Percentiles rank a stretch among this genome's conserved stretches.
phyloP scores from a whole-genome alignment of 2,888 invertebrate genomes.

The Drosophila nr. perissopoda region DNA sequence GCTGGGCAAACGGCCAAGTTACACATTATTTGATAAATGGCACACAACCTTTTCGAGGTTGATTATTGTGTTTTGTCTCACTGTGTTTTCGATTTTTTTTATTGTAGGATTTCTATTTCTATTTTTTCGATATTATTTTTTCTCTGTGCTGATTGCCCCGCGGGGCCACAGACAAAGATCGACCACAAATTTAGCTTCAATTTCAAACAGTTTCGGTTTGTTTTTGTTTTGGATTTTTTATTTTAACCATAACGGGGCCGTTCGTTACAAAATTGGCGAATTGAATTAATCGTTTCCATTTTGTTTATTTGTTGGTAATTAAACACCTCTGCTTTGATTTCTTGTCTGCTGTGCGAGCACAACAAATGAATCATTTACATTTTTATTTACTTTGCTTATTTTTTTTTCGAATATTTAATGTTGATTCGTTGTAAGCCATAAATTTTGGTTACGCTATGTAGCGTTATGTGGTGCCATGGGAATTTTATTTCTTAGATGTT shows the following conservation, averaged over 20 bases:
- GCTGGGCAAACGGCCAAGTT: constrained; percentile 63
- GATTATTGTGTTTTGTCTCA: constrained; percentile 82
- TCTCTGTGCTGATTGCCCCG: constrained; percentile 58
- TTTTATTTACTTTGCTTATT: constrained; percentile 39
- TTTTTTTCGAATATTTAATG: constrained; percentile 58
- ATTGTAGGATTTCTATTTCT: constrained; percentile 66
- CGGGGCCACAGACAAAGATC: constrained; percentile 54
- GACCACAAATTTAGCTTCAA: constrained; percentile 77
- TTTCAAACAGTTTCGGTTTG: constrained; percentile 68
- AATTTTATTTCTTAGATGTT: constrained; percentile 44
- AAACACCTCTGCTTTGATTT: constrained; percentile 82
- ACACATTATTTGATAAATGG: constrained; percentile 82
- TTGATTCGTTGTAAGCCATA: constrained; percentile 79
- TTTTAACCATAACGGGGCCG: constrained; percentile 72
- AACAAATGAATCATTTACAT: constrained; percentile 79
- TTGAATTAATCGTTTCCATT: constrained; percentile 81
- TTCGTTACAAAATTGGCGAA: constrained; percentile 76
- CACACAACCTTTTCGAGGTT: constrained; percentile 82
- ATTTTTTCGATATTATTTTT: constrained; percentile 46
- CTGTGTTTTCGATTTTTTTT: constrained; percentile 41
- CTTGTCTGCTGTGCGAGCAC: constrained; percentile 66
- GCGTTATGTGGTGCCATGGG: constrained; percentile 72
- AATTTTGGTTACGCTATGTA: constrained; percentile 69
- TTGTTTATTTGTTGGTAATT: constrained; percentile 83
- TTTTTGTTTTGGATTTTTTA: constrained; percentile 11